These are phyloP conservation scores for Drosophila rhopaloa DNA, from an alignment of 1,140 invertebrate species.

Conservation along the genomic window DNA sequence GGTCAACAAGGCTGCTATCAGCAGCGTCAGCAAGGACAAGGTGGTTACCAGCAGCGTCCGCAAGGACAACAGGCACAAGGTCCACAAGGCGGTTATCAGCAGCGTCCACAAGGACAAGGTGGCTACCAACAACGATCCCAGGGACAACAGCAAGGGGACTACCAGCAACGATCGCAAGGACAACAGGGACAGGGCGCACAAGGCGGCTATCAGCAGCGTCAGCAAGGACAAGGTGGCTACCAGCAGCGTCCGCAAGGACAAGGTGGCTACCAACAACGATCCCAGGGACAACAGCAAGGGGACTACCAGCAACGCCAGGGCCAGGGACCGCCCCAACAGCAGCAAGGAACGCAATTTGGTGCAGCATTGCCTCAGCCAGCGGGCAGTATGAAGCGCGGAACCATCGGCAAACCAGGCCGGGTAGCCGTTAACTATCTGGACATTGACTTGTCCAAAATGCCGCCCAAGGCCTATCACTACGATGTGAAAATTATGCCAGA, in stretches of 20 bases:
- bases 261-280: not conserved
- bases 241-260: constrained; percentile 13
- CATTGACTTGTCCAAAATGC: constrained; percentile 85
- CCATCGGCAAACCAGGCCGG: constrained; percentile 81
- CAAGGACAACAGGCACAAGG: constrained; percentile 4
- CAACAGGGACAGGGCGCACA: constrained; percentile 5
- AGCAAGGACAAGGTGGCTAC: constrained; percentile 1
- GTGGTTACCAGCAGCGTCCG: not conserved
- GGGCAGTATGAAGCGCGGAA: constrained; percentile 79
- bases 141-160: not conserved
- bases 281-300: not conserved
- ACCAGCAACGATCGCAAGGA: not conserved
- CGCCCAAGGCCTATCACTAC: constrained; percentile 85
- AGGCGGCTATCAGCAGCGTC: constrained; percentile 16
- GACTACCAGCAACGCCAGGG: not conserved
- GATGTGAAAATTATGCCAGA: constrained; percentile 86
- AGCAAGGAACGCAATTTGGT: not conserved
- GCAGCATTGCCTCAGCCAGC: constrained; percentile 1
- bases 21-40: constrained; percentile 5
- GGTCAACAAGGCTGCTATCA: constrained; percentile 20
- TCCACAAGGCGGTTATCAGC: constrained; percentile 13
- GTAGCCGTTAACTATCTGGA: constrained; percentile 87
- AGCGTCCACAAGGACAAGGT: constrained; percentile 6
- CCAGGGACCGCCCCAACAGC: not conserved
- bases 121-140: constrained; percentile 7